Base-by-base conservation (phyloP, 92 coral and sea anemone species). In the Palythoa heliodiscus region DNA sequence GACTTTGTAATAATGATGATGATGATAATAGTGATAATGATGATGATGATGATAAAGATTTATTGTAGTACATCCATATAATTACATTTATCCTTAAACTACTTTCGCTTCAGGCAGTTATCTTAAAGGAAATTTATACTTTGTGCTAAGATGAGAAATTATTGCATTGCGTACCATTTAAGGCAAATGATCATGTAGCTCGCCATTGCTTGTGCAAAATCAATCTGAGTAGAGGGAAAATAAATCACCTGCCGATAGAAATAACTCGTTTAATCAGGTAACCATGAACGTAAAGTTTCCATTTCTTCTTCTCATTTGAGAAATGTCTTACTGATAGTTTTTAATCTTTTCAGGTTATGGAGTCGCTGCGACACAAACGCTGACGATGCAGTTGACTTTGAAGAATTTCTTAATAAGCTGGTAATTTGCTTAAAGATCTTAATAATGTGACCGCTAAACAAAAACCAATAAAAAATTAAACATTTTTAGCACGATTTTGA, bases 351-450 rank as follows among this genome's bases (percentile, higher is more conserved):
- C 66, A 96, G 98, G 93, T 87, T 96, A 84, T 96, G 98, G 98
- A 88, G 95, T 86, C 95, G 92, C 11, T 93, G 95, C 85, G 98
- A 96, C 54, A 89, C 87, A 17, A 94, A 96, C 74, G 82, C 86
- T 20, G 98, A 96, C 78, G 94, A 93, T 4, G 75, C 86, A 61
- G 84, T 96, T 70, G 95, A 95, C 80, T 96, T 96, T 70, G 95
- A 94, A 80, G 98, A 96, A 73, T 96, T 96, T 84, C 96, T 96
- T 19, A 73, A 78, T 13, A 94, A 89, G 58, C 87, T 96, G 93
- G 98, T 96, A 89, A 87, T 43, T 53, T 38, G 89, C 50, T 52
- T 52, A 0, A 23, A 22, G 11, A 25, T 23, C 47, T 25, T 37
- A 43, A 5, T 69, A 10, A 10, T 15, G 7, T 69, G 47, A 25